Base-by-base conservation (phyloP, 2,113 vertebrate species). In the Brachionichthys hirsutus region DNA sequence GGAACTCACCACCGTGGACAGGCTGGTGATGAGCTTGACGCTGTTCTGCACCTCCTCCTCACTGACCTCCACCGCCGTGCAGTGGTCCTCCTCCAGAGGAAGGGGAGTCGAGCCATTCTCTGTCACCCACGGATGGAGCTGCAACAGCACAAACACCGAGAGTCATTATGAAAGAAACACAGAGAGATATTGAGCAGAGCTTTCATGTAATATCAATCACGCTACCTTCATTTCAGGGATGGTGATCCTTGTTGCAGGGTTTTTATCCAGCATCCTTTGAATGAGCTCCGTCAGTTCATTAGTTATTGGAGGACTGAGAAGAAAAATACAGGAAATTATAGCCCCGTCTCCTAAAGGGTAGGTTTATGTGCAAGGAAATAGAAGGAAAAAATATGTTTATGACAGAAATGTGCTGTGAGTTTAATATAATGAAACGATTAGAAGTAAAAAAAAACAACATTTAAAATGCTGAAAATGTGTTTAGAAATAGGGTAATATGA, bases 41-140 rank as follows among this genome's bases (percentile, higher is more conserved):
- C 96, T 97, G 88, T 98, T 97, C 87, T 95, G 90, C 73, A 98
- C 94, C 83, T 99, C 97, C 81, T 98, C 96, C 64, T 96, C 94
- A 0, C 95, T 98, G 67, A 99, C 95, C 84, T 98, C 96, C 79
- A 98, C 91, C 48, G 92, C 73, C 0, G 89, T 92, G 75, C 96
- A 98, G 72, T 99, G 96, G 46, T 98, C 94, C 46, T 95, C 94
- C 86, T 98, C 96, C 20, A 94, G 90, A 0, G 95, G 96, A 47
- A 99, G 92, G 0, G 89, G 92, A 36, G 93, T 86, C 1, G 86
- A 67, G 0, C 92, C 93, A 0, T 85, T 75, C 74, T 83, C 87
- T 2, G 95, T 96, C 73, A 97, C 90, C 96, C 96, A 99, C 0
- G 85, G 88, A 52, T 99, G 94, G 48, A 93, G 49, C 97, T 99